Conservation (phyloP, 2,888 invertebrate species). For the Cheilosia vulpina region DNA sequence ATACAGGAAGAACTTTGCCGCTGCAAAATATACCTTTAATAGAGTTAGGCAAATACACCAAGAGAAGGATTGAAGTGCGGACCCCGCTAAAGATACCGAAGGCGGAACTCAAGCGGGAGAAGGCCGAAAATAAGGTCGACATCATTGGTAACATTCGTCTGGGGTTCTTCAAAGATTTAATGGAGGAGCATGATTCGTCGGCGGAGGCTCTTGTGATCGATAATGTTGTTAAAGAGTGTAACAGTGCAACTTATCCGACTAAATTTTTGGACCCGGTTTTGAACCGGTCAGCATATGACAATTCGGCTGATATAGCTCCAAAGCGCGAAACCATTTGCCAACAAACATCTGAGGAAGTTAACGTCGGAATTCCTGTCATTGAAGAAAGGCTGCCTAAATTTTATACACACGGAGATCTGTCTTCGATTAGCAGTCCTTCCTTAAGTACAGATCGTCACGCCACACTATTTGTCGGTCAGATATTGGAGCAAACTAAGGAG, state of each 20-base stretch:
- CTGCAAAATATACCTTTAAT: conserved; percentile 28
- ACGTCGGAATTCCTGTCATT: too few species aligned
- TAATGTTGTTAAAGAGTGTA: not conserved
- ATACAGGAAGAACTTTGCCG: not conserved
- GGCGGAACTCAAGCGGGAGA: not conserved
- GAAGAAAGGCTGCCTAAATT: too few species aligned
- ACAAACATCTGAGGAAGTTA: too few species aligned
- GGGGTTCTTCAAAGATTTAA: conserved; percentile 42
- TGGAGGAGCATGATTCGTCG: conserved; percentile 19
- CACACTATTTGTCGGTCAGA: not conserved
- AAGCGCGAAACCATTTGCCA: too few species aligned
- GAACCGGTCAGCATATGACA: not conserved
- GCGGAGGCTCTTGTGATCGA: not conserved
- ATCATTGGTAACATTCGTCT: conserved; percentile 10
- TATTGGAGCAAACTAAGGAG: not conserved
- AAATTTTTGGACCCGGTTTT: too few species aligned
- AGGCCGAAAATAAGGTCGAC: not conserved
- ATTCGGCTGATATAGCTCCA: too few species aligned
- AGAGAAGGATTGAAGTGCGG: conserved; percentile 4
- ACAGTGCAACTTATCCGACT: not conserved
- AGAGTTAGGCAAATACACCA: conserved; percentile 64
- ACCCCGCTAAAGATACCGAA: not conserved
- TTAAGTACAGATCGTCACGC: too few species aligned
- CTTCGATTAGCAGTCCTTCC: too few species aligned
- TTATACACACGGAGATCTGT: too few species aligned